A percentile compares a stretch with the other conserved stretches of the same genome.
phyloP scores from a whole-genome alignment of 2,113 vertebrate genomes.

The Pterophyllum scalare region DNA sequence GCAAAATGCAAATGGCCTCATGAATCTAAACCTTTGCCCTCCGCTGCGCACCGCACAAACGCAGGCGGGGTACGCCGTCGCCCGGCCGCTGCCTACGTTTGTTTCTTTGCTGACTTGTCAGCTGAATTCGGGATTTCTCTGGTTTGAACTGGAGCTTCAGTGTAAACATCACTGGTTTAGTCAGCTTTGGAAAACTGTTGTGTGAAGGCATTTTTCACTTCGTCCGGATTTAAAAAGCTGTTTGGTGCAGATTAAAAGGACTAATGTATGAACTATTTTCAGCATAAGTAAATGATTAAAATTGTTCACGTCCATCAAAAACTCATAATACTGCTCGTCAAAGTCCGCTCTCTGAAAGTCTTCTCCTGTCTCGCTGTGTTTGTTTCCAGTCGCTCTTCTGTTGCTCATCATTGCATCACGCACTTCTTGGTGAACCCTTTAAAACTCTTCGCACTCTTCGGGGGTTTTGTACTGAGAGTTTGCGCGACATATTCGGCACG shows the following conservation, averaged over 20 bases:
- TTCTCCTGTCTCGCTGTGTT: not conserved
- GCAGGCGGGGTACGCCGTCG: too few relatives aligned
- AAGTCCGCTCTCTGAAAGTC: not conserved
- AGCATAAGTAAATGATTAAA: not conserved
- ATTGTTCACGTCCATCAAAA: not conserved
- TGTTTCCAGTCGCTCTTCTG: not conserved
- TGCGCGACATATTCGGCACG: not conserved
- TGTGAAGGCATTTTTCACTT: not conserved
- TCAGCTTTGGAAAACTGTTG: not conserved
- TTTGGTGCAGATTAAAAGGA: not conserved
- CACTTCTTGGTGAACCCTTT: slow-evolving; percentile 6
- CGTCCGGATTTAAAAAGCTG: not conserved
- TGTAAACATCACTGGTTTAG: not conserved
- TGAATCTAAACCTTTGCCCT: too few relatives aligned
- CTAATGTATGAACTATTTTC: not conserved
- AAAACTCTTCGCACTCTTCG: slow-evolving; percentile 1
- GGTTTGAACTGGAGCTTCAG: not conserved
- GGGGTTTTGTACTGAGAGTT: not conserved
- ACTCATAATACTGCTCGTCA: not conserved
- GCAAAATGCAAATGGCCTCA: not conserved
- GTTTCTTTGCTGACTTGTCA: too few relatives aligned
- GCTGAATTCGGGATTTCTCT: too few relatives aligned
- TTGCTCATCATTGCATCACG: slow-evolving; percentile 14
- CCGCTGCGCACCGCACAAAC: too few relatives aligned
- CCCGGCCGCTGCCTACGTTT: too few relatives aligned